Evolutionary conservation across 2,113 vertebrate species (phyloP).

Genomic region (Malaclemys terrapin): DNA sequence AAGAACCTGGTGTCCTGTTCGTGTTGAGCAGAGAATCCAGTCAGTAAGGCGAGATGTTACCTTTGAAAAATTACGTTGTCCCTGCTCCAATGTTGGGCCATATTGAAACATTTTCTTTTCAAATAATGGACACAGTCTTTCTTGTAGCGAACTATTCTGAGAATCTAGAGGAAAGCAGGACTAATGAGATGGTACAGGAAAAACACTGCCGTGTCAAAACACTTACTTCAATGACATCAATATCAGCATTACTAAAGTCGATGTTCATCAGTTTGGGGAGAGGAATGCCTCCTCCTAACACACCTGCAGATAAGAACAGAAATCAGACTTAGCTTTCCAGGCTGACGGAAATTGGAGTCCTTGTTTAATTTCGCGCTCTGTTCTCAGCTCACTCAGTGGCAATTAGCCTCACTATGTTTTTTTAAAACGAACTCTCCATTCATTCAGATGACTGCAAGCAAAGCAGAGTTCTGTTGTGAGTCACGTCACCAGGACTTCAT

Average conservation of each 20-base stretch:
- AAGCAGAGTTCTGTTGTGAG: neutral
- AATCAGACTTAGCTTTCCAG: neutral
- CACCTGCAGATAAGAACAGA: neutral
- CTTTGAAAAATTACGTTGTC: neutral
- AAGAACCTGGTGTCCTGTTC: neutral
- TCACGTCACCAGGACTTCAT: neutral
- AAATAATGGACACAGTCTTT: neutral
- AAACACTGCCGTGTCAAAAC: accelerated
- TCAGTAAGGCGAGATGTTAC: neutral
- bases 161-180: neutral
- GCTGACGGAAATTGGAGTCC: neutral
- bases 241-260: slow-evolving; percentile 58
- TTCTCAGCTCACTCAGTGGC: neutral
- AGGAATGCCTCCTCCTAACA: slow-evolving; percentile 64
- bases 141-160: neutral
- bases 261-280: slow-evolving; percentile 75
- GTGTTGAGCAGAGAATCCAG: neutral
- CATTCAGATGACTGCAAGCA: neutral
- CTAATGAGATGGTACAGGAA: neutral
- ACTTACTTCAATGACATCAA: slow-evolving; percentile 73
- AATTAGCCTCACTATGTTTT: neutral
- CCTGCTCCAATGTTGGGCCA: neutral
- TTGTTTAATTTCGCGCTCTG: neutral
- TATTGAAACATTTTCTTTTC: neutral
- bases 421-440: neutral